Evolutionary conservation across 2,888 invertebrate genomes (phyloP).

Genomic region (Enoplolaimus lenunculus): DNA sequence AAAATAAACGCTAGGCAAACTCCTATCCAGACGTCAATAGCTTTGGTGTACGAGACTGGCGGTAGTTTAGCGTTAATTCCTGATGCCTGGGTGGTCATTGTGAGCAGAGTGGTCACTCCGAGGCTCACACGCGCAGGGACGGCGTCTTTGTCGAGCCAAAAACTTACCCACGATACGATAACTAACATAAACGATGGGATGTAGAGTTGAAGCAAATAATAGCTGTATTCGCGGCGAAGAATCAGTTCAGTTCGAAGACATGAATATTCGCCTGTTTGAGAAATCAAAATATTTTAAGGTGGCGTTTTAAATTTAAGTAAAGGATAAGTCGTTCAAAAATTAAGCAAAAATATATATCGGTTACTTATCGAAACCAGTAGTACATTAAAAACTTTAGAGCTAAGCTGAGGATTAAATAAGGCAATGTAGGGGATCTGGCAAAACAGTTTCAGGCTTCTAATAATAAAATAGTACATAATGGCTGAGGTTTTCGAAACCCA

Average conservation of each 20-base stretch:
- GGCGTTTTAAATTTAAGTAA: too few species aligned
- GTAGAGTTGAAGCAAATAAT: slow-evolving; percentile 97
- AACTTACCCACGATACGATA: slow-evolving; percentile 77
- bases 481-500: too few species aligned
- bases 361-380: too few species aligned
- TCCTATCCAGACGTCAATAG: slow-evolving; percentile 47
- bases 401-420: too few species aligned
- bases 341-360: too few species aligned
- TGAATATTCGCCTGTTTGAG: slow-evolving; percentile 79
- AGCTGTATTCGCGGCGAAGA: slow-evolving; percentile 94
- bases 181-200: slow-evolving; percentile 65
- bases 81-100: slow-evolving; percentile 93
- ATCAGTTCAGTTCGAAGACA: slow-evolving; percentile 86
- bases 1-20: slow-evolving; percentile 89
- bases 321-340: too few species aligned
- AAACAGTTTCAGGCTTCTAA: too few species aligned
- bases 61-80: slow-evolving; percentile 81
- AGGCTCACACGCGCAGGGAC: slow-evolving; percentile 82
- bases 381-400: too few species aligned
- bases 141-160: slow-evolving; percentile 65
- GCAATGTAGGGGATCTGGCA: too few species aligned
- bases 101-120: slow-evolving; percentile 81
- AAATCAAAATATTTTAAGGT: too few species aligned
- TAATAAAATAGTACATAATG: too few species aligned
- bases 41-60: slow-evolving; percentile 88